Conservation (phyloP, 2,797 vertebrate species). For the Onychomys torridus region DNA sequence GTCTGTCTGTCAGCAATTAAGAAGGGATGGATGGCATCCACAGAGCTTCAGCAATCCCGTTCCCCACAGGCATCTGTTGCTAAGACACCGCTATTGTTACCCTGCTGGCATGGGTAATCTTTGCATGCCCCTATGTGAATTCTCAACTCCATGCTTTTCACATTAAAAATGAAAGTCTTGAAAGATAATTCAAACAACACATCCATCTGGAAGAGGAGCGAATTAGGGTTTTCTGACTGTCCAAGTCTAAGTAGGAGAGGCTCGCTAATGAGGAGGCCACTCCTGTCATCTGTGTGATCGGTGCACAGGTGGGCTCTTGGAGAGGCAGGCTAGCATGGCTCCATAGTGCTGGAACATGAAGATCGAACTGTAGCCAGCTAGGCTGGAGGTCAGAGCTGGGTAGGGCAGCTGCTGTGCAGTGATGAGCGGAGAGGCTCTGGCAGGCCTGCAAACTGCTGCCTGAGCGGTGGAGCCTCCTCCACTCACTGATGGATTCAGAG, state of each 20-base stretch:
- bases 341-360: slow-evolving; percentile 3
- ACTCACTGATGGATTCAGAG: slow-evolving; percentile 75
- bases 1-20: neutral
- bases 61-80: slow-evolving; percentile 66
- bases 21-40: slow-evolving; percentile 35
- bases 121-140: slow-evolving; percentile 51
- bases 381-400: slow-evolving; percentile 60
- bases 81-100: slow-evolving; percentile 51
- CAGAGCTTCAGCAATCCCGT: neutral
- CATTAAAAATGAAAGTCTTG: slow-evolving; percentile 48
- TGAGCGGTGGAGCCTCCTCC: slow-evolving; percentile 43
- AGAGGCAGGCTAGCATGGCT: neutral
- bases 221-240: slow-evolving; percentile 33
- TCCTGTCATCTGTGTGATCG: too few relatives aligned
- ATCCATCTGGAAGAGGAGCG: slow-evolving; percentile 29
- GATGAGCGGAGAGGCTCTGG: slow-evolving; percentile 56
- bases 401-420: slow-evolving; percentile 29
- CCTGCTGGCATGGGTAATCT: slow-evolving; percentile 13
- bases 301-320: neutral
- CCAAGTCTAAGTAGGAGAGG: neutral
- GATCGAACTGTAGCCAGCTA: slow-evolving; percentile 69
- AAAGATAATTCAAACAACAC: slow-evolving; percentile 56
- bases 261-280: slow-evolving; percentile 31
- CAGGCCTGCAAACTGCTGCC: slow-evolving; percentile 34
- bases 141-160: slow-evolving; percentile 42